These are phyloP conservation scores for Rotaria sp. DNA, from an alignment of 2,888 invertebrate species.

Conservation along the genomic window DNA sequence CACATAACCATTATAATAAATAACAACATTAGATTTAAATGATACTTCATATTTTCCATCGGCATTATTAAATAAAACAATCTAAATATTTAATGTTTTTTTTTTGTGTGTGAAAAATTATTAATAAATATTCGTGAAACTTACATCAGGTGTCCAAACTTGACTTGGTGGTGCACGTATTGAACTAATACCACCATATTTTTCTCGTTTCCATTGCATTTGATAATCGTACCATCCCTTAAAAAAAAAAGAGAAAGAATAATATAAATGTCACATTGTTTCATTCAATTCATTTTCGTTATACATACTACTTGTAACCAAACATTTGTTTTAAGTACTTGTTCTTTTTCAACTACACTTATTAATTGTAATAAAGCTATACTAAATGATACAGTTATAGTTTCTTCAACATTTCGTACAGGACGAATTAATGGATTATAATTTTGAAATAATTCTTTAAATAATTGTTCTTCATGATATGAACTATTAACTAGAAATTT, in stretches of 20 bases:
- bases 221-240: conserved; percentile 38
- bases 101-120: no score
- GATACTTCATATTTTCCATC: conserved; percentile 42
- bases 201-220: conserved; percentile 33
- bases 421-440: conserved; percentile 40
- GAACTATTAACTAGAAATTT: conserved; percentile 1
- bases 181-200: conserved; percentile 27
- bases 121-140: no score
- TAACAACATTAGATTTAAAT: conserved; percentile 41
- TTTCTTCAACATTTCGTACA: conserved; percentile 33
- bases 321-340: conserved; percentile 41
- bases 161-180: conserved; percentile 32
- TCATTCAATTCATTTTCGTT: not conserved
- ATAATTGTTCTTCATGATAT: conserved; percentile 33
- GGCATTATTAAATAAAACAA: conserved; percentile 32
- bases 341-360: conserved; percentile 40
- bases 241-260: not conserved
- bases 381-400: conserved; percentile 30
- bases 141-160: conserved; percentile 34
- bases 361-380: conserved; percentile 37
- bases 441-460: conserved; percentile 32
- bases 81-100: not conserved
- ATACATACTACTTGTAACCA: conserved; percentile 29
- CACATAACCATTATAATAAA: conserved; percentile 23
- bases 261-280: not conserved